phyloP scores from a whole-genome alignment of 35 echinoderm and acorn worm species.

The Heliocidaris erythrogramma region DNA sequence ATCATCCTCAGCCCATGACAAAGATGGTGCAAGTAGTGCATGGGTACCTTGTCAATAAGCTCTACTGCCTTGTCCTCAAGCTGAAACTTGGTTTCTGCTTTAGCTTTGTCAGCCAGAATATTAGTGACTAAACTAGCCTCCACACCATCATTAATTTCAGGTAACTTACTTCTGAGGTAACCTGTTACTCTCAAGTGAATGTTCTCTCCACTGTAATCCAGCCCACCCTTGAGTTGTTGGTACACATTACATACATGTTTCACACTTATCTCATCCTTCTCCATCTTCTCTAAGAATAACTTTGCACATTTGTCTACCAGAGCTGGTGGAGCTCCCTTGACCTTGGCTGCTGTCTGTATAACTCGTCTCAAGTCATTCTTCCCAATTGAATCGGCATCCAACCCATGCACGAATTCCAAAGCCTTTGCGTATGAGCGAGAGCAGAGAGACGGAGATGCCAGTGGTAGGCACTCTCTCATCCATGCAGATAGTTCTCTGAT shows the following conservation, averaged over 20 bases:
- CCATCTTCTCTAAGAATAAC: conserved; percentile 53
- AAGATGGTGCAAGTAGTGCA: conserved; percentile 46
- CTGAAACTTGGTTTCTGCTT: conserved; percentile 71
- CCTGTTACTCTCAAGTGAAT: conserved; percentile 30
- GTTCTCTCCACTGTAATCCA: conserved; percentile 56
- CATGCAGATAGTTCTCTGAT: conserved; percentile 76
- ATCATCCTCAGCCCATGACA: conserved; percentile 64
- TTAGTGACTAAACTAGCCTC: conserved; percentile 57
- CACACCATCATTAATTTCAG: conserved; percentile 22
- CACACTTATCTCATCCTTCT: conserved; percentile 27
- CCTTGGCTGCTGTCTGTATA: conserved; percentile 53
- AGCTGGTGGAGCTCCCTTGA: not conserved
- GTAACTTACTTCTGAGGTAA: conserved; percentile 26
- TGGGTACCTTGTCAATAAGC: conserved; percentile 30
- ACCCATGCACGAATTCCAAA: conserved; percentile 10
- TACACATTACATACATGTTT: conserved; percentile 67
- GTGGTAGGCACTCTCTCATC: conserved; percentile 58
- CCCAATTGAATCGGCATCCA: conserved; percentile 29
- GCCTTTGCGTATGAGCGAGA: conserved; percentile 54
- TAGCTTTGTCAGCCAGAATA: conserved; percentile 55
- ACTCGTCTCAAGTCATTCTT: conserved; percentile 64
- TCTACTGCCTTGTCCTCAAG: conserved; percentile 65
- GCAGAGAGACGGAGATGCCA: conserved; percentile 51
- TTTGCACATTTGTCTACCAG: conserved; percentile 61
- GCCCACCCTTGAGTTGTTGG: not conserved